Percentiles rank a stretch among this genome's conserved stretches.
phyloP scores from a whole-genome alignment of 2,888 invertebrate genomes.

The Conistra vaccinii region DNA sequence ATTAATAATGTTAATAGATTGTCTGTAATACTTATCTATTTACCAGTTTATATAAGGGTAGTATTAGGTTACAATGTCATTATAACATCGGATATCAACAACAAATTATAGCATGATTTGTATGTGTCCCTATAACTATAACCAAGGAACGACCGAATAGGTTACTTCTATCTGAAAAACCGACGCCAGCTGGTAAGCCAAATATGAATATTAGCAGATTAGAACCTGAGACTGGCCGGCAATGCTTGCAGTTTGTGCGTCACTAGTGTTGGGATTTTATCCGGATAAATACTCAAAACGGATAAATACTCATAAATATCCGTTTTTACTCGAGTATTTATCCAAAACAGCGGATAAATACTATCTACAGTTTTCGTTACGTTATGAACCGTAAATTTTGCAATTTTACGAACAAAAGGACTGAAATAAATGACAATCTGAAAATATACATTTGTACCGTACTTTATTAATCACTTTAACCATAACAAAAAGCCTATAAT shows the following conservation, averaged over 20 bases:
- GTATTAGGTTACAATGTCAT: background rate
- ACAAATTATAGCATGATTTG: background rate
- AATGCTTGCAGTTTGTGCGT: background rate
- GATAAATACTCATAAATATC: too few relatives aligned
- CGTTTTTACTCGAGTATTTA: too few relatives aligned
- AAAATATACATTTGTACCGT: too few relatives aligned
- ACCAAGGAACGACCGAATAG: background rate
- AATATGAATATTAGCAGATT: background rate
- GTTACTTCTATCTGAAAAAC: background rate
- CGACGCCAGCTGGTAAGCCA: background rate
- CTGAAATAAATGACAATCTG: too few relatives aligned
- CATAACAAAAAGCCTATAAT: too few relatives aligned
- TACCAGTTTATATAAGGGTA: background rate
- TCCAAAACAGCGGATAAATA: too few relatives aligned
- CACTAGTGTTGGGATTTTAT: too few relatives aligned
- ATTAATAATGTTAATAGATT: conserved; percentile 2
- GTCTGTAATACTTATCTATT: background rate
- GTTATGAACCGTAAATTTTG: too few relatives aligned
- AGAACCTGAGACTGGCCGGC: background rate
- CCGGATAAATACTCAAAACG: too few relatives aligned
- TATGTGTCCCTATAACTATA: background rate
- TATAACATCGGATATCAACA: background rate
- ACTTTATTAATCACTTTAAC: too few relatives aligned
- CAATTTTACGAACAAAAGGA: too few relatives aligned
- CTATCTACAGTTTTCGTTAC: too few relatives aligned